phyloP scores from a whole-genome alignment of 2,888 invertebrate species.

The Torymus texanus region DNA sequence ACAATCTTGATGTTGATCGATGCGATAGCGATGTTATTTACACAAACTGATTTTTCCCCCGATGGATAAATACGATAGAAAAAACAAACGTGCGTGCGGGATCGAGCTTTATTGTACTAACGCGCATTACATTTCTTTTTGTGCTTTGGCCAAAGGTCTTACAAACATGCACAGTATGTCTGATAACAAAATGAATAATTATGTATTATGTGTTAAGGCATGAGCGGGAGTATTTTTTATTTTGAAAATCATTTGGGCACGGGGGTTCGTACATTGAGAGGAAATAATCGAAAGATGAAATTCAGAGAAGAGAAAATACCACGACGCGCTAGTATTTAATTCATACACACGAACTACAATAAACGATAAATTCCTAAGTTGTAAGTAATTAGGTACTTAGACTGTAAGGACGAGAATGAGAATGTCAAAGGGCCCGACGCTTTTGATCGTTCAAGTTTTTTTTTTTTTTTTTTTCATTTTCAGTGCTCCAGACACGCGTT shows the following conservation, averaged over 20 bases:
- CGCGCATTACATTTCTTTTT: constrained; percentile 25
- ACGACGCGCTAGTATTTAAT: constrained; percentile 68
- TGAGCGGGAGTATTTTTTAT: constrained; percentile 55
- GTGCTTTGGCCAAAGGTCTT: constrained; percentile 31
- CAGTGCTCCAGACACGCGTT: constrained; percentile 2
- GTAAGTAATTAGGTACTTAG: constrained; percentile 69
- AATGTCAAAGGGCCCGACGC: constrained; percentile 48
- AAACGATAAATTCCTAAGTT: constrained; percentile 69
- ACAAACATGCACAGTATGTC: constrained; percentile 49
- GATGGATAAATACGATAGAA: constrained; percentile 26
- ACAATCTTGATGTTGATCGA: neutral
- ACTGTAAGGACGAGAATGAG: constrained; percentile 59
- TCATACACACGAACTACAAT: constrained; percentile 65
- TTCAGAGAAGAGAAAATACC: constrained; percentile 56
- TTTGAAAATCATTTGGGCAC: constrained; percentile 14
- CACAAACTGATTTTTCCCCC: constrained; percentile 22
- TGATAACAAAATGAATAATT: constrained; percentile 45
- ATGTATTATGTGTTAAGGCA: constrained; percentile 51
- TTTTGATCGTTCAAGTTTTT: constrained; percentile 37
- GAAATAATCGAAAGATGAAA: constrained; percentile 51
- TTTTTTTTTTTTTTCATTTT: constrained; percentile 36
- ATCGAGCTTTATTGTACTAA: neutral
- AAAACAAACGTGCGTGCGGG: constrained; percentile 12
- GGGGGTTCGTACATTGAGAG: constrained; percentile 38
- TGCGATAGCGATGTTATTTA: constrained; percentile 32